Conservation (phyloP, 2,113 vertebrate genomes). For the Rhodinocichla rosea region DNA sequence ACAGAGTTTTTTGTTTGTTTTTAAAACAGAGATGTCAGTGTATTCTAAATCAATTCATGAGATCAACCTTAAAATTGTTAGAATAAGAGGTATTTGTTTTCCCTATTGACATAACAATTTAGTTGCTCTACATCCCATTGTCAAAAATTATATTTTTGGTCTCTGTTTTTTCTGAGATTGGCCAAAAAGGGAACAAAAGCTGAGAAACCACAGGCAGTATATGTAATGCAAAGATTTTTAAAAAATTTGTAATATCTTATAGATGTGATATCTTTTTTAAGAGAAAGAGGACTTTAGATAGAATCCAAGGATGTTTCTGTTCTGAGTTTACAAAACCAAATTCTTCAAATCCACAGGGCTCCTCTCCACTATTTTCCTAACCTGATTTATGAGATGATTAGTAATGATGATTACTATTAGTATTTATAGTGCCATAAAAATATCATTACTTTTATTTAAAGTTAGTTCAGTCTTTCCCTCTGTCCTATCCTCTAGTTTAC, state of each 20-base stretch:
- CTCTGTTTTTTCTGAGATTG: not conserved
- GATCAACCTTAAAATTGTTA: not conserved
- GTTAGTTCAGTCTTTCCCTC: not conserved
- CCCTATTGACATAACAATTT: not conserved
- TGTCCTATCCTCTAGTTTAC: not conserved
- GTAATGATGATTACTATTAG: not conserved
- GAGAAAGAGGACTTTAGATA: not conserved
- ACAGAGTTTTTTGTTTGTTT: not conserved
- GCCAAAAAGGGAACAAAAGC: not conserved
- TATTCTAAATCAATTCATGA: not conserved
- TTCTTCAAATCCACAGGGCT: not conserved
- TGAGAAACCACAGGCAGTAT: not conserved
- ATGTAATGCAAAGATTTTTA: not conserved
- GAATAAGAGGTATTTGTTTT: not conserved
- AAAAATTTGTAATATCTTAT: not conserved
- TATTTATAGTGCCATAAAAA: not conserved
- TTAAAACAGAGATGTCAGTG: not conserved
- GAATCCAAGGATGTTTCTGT: not conserved
- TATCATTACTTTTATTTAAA: not conserved
- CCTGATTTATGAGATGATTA: not conserved
- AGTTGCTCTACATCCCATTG: rapidly evolving
- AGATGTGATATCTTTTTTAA: not conserved
- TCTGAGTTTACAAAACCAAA: not conserved
- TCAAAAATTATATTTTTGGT: not conserved
- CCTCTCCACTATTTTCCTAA: not conserved